phyloP scores from a whole-genome alignment of 2,888 invertebrate species.

The Tineola bisselliella region DNA sequence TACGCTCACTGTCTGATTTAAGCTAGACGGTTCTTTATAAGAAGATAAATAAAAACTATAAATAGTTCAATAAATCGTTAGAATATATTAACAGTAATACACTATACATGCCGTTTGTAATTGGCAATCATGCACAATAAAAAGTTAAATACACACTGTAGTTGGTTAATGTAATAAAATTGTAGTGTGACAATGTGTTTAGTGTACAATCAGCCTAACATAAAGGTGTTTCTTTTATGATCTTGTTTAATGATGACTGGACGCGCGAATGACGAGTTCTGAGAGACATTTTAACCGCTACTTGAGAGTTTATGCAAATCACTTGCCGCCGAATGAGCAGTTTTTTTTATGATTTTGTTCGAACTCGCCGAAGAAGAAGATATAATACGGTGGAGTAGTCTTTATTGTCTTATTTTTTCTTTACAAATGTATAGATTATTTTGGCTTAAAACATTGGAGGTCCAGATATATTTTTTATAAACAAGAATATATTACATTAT shows the following conservation, averaged over 20 bases:
- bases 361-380: neutral
- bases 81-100: too few species aligned
- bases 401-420: neutral
- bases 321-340: slow-evolving; percentile 33
- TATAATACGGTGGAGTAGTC: neutral
- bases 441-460: too few species aligned
- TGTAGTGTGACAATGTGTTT: neutral
- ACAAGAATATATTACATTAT: too few species aligned
- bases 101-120: too few species aligned
- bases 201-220: slow-evolving; percentile 17
- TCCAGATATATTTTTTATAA: too few species aligned
- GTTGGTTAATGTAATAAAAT: neutral
- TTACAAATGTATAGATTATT: too few species aligned
- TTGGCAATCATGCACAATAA: too few species aligned
- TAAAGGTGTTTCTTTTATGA: slow-evolving; percentile 54
- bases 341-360: slow-evolving; percentile 1
- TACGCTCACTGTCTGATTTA: too few species aligned
- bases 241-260: slow-evolving; percentile 40
- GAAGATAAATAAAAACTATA: too few species aligned
- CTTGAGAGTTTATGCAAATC: slow-evolving; percentile 56
- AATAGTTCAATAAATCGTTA: too few species aligned
- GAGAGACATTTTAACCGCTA: slow-evolving; percentile 34
- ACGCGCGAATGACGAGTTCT: slow-evolving; percentile 19
- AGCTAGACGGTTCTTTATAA: too few species aligned
- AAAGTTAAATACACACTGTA: too few species aligned